These are phyloP conservation scores for Apis laboriosa DNA, from an alignment of 1,140 invertebrate species.

Conservation along the genomic window DNA sequence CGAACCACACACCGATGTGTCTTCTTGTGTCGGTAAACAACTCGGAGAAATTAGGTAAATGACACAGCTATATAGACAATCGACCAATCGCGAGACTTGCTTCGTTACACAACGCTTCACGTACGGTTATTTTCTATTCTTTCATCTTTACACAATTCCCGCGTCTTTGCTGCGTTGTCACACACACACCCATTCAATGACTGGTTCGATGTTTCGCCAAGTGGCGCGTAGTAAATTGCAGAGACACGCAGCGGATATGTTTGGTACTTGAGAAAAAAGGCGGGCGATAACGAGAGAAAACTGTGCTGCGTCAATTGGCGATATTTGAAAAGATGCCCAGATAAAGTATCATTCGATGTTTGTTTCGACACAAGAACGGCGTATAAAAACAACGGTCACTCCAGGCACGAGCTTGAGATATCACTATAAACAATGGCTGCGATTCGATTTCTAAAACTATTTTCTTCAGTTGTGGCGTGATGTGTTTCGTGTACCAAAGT, in stretches of 20 bases:
- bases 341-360: background rate
- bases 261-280: background rate
- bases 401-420: constrained; percentile 1
- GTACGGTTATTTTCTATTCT: background rate
- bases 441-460: background rate
- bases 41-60: background rate
- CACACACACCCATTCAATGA: constrained; percentile 39
- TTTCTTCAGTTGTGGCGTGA: background rate
- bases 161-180: constrained; percentile 14
- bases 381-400: constrained; percentile 21
- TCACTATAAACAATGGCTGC: background rate
- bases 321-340: background rate
- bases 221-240: constrained; percentile 1
- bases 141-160: constrained; percentile 48
- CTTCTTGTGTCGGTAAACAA: background rate
- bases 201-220: background rate
- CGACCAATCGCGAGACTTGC: too few species aligned
- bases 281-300: background rate
- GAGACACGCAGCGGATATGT: constrained; percentile 14
- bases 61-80: background rate
- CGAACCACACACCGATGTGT: background rate
- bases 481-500: constrained; percentile 35
- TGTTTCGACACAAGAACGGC: background rate
- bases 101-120: background rate
- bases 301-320: background rate